Evolutionary conservation across 2,113 vertebrate species (phyloP), one percentile per base, ranked within the genome.

Genomic region (Lagopus muta): DNA sequence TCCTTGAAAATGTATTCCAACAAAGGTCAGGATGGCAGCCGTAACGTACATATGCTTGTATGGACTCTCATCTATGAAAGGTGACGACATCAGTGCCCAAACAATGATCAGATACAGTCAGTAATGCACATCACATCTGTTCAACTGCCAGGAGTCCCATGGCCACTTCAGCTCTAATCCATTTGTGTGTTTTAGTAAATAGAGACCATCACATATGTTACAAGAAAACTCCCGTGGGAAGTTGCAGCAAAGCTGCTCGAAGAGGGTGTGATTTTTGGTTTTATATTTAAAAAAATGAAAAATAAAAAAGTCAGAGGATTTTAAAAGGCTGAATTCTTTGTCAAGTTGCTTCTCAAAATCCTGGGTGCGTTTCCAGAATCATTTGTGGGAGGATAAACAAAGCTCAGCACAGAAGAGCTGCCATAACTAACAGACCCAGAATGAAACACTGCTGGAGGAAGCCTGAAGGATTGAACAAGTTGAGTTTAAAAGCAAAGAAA

Each of bases 141-240:
- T 50, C 10, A 24, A 4, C 6, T 32, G 5, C 22, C 42, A 8
- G 0, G 30, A 52, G 6, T 34, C 38, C n/a, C 4, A 3, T 2
- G 30, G 42, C 20, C 38, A 43, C 71, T 28, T 19, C 62, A 54
- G 16, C 20, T 19, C 81, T 18, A 18, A 86, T 1, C 27, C 13
- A 9, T 54, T 42, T n/a, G 7, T 38, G 9, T 38, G 82, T 48
- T 40, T 30, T 34, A 76, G 50, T n/a, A 47, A 82, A 52, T 1
- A 5, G 30, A 82, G 16, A 64, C 27, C 42, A 60, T 24, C 19
- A 21, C 6, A 0, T 9, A n/a, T 4, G 8, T 40, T 72, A 69
- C 28, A 48, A 0, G 1, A 20, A 54, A 87, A 76, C 62, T 45
- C 50, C 27, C 58, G 84, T 3, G 10, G 43, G 28, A 84, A 85